Evolutionary conservation across 2,113 vertebrate genomes (phyloP).

Genomic region (Pterophyllum scalare): DNA sequence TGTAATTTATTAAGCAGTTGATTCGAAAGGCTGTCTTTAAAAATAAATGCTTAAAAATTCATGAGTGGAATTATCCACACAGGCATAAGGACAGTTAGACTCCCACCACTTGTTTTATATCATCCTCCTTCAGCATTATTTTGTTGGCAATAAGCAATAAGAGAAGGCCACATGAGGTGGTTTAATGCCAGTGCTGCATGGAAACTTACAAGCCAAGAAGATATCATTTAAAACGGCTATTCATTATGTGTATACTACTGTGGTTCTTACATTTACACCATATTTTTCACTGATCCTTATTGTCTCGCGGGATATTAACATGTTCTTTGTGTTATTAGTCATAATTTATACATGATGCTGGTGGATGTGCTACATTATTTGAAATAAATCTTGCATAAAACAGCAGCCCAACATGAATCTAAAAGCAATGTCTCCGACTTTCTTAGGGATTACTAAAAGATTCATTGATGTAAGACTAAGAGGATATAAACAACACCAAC

Average conservation of each 20-base stretch:
- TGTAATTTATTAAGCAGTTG: not conserved
- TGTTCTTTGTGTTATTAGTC: not conserved
- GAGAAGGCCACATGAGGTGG: not conserved
- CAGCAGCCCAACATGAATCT: not conserved
- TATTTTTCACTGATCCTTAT: not conserved
- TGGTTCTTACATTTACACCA: not conserved
- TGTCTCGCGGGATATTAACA: not conserved
- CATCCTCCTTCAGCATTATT: not conserved
- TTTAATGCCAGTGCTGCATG: not conserved
- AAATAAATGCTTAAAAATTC: not conserved
- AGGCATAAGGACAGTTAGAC: not conserved
- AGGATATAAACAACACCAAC: not conserved
- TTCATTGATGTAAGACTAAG: not conserved
- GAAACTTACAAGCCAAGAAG: not conserved
- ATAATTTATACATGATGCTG: not conserved
- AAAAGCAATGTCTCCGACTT: not conserved
- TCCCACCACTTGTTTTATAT: slow-evolving; percentile 2
- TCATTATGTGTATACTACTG: too few relatives aligned
- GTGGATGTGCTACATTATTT: not conserved
- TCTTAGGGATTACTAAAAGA: slow-evolving; percentile 2
- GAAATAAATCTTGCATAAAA: not conserved
- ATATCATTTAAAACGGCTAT: too few relatives aligned
- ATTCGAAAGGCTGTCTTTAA: not conserved
- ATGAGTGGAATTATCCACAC: not conserved
- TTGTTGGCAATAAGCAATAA: not conserved